phyloP scores from a whole-genome alignment of 2,797 vertebrate genomes.

The Mus caroli region DNA sequence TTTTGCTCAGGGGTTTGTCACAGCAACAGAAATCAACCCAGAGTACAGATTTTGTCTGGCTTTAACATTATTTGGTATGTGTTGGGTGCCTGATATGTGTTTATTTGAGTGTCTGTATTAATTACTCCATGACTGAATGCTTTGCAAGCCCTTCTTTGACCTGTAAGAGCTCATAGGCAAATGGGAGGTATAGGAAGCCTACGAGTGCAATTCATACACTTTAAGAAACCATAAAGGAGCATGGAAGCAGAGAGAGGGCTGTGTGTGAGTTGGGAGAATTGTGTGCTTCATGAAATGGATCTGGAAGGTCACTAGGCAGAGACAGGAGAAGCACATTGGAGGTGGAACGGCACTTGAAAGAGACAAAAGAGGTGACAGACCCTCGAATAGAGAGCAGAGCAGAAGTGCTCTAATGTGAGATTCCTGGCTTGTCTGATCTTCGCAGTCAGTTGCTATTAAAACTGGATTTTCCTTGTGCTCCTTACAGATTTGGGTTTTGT shows the following conservation, averaged over 20 bases:
- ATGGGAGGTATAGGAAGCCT: not conserved
- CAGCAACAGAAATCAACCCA: not conserved
- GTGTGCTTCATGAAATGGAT: not conserved
- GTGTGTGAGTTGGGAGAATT: not conserved
- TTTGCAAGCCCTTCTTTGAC: not conserved
- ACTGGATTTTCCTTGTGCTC: not conserved
- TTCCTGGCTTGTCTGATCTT: slow-evolving; percentile 20
- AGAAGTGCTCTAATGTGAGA: not conserved
- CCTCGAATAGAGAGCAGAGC: not conserved
- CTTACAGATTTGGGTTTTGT: slow-evolving; percentile 29
- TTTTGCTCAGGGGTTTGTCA: not conserved
- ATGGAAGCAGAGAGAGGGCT: too few species aligned
- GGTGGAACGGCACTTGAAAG: not conserved
- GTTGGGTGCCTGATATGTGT: not conserved
- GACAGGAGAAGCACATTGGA: not conserved
- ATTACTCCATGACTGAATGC: not conserved
- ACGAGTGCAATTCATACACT: not conserved
- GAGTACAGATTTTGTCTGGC: not conserved
- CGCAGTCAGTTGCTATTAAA: slow-evolving; percentile 2
- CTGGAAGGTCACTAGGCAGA: not conserved
- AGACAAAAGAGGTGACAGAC: not conserved
- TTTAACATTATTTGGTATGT: not conserved
- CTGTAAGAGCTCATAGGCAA: not conserved
- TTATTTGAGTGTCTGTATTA: not conserved
- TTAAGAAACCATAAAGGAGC: not conserved